Base-by-base conservation (phyloP, 1,140 invertebrate species). In the Heliconius hewitsoni region DNA sequence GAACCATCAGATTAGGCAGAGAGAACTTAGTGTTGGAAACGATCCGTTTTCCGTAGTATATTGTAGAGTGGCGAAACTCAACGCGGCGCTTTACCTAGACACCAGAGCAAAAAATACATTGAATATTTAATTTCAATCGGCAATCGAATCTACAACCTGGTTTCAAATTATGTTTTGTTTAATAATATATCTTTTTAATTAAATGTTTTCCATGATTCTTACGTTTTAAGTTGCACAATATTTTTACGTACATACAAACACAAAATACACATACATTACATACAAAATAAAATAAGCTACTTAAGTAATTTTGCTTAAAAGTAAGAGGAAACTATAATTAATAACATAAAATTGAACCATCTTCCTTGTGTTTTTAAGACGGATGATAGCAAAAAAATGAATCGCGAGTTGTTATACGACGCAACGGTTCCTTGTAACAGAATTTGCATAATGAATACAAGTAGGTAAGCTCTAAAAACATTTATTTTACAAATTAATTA, bases 321-420 rank as follows among this genome's bases (percentile, higher is more conserved):
- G 60, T 66, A 30, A 66, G 13, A 66, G 60, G 60, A 66, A 66
- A 5, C 60, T 27, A 16, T 66, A 76, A 76, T 23, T 76, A 55
- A 76, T 70, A 37, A 66, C 74, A 76, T 39, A 39, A 39, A 42
- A 66, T 66, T 66, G 70, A 66, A 75, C 46, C 9, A 23, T 76
- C 74, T 76, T 46, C 74, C 46, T 76, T 16, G 46, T 76, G 39
- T 27, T 34, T 75, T 76, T 70, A 76, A 76, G 74, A 76, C n/a
- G 30, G 42, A 76, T 74, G 23, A 23, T 50, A 46, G 37, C 57
- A 76, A 76, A 76, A 66, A 74, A 30, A 23, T 19, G 13, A 50
- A 23, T 18, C 57, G 6, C 8, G 55, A 66, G 57, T 27, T 11
- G 57, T 27, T 66, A 66, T 27, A 66, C 57, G 57, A 27, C 23